phyloP scores from a whole-genome alignment of 1,140 invertebrate species.

The Drosophila bifasciata region DNA sequence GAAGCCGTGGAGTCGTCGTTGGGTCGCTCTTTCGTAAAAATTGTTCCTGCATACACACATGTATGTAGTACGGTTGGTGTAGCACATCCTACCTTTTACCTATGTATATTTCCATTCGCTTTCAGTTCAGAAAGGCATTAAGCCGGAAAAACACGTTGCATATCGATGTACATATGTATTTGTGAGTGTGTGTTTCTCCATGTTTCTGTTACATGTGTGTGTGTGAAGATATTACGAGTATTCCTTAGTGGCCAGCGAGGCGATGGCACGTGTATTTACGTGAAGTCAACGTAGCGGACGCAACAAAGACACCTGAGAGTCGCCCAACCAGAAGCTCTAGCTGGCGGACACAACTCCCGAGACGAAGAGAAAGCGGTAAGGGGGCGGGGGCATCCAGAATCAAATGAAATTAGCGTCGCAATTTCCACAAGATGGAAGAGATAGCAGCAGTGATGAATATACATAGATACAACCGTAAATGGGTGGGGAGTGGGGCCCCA shows the following conservation, averaged over 20 bases:
- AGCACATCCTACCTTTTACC: slow-evolving; percentile 58
- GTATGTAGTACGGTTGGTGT: background rate
- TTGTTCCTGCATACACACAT: slow-evolving; percentile 35
- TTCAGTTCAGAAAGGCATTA: slow-evolving; percentile 78
- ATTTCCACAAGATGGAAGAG: slow-evolving; percentile 18
- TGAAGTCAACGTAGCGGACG: slow-evolving; percentile 38
- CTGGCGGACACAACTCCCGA: slow-evolving; percentile 2
- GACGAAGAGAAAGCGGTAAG: background rate
- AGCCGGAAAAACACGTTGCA: slow-evolving; percentile 81
- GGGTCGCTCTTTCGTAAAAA: slow-evolving; percentile 35
- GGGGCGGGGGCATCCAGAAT: slow-evolving; percentile 40
- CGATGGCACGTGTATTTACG: slow-evolving; percentile 70
- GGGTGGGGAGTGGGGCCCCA: background rate
- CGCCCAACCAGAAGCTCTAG: slow-evolving; percentile 7
- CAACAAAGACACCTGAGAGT: slow-evolving; percentile 27
- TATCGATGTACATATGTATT: slow-evolving; percentile 58
- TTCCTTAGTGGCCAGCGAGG: slow-evolving; percentile 50
- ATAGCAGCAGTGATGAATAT: slow-evolving; percentile 34
- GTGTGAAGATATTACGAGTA: slow-evolving; percentile 23
- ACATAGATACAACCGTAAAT: slow-evolving; percentile 9
- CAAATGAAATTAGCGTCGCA: slow-evolving; percentile 53
- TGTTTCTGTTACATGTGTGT: slow-evolving; percentile 8
- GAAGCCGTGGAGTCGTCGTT: slow-evolving; percentile 47
- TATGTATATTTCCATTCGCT: slow-evolving; percentile 77
- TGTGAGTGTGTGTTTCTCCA: slow-evolving; percentile 20